phyloP scores from a whole-genome alignment of 2,113 vertebrate species.

The Oncorhynchus tshawytscha region DNA sequence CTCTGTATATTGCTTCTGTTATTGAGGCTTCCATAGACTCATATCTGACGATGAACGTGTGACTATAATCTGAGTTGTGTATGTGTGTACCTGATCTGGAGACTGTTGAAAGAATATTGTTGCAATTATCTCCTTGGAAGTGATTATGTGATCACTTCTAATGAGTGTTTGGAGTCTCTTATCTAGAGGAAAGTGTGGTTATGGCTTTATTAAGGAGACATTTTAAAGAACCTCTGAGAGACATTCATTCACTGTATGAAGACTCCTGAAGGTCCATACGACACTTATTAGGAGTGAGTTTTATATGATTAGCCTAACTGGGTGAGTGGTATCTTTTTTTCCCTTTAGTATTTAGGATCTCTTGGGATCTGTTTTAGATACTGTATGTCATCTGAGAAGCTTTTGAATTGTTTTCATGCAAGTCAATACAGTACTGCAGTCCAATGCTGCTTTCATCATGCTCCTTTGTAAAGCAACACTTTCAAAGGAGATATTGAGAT shows the following conservation, averaged over 20 bases:
- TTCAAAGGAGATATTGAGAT: not conserved
- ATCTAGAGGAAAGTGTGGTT: conserved; percentile 14
- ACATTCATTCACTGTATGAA: not conserved
- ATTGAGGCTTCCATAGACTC: not conserved
- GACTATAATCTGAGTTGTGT: not conserved
- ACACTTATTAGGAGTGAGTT: not conserved
- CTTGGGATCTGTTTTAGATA: not conserved
- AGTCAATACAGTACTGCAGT: not conserved
- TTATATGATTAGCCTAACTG: conserved; percentile 30
- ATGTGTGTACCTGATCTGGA: not conserved
- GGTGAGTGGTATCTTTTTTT: conserved; percentile 6
- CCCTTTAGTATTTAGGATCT: not conserved
- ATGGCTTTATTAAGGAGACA: conserved; percentile 1
- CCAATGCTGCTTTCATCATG: not conserved
- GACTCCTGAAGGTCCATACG: not conserved
- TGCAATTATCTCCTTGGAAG: not conserved
- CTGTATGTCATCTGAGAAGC: not conserved
- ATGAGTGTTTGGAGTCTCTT: conserved; percentile 25
- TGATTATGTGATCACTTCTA: conserved; percentile 4
- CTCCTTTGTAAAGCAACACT: not conserved
- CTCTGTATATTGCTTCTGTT: not conserved
- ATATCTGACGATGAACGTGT: not conserved
- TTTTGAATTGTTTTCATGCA: not conserved
- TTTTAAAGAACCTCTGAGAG: conserved; percentile 1
- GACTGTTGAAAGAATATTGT: not conserved